These are phyloP conservation scores for Thaumatotibia leucotreta DNA, from an alignment of 1,140 invertebrate genomes.

Conservation along the genomic window DNA sequence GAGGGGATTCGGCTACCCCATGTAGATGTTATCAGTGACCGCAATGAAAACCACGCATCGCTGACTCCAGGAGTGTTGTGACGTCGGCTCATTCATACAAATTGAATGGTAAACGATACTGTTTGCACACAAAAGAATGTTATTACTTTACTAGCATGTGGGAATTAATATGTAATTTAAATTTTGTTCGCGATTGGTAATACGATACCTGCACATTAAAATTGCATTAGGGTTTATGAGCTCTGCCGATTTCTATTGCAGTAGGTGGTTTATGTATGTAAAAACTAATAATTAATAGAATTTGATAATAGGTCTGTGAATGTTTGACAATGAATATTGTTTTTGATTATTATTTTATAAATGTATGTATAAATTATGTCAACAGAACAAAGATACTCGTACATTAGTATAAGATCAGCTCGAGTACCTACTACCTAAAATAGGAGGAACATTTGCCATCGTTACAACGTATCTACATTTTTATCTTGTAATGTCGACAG, in stretches of 20 bases:
- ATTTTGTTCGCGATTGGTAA: conserved; percentile 42
- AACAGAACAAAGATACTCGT: no score
- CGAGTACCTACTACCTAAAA: no score
- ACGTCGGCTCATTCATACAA: conserved; percentile 62
- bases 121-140: conserved; percentile 65
- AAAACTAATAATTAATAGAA: no score
- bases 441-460: no score
- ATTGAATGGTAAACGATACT: conserved; percentile 65
- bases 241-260: not conserved
- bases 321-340: no score
- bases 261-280: no score
- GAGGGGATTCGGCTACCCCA: conserved; percentile 23
- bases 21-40: conserved; percentile 50
- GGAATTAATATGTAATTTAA: conserved; percentile 70
- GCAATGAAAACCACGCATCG: conserved; percentile 54
- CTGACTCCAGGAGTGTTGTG: conserved; percentile 58
- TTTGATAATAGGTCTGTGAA: no score
- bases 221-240: conserved; percentile 21
- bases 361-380: no score
- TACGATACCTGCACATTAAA: conserved; percentile 34
- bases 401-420: no score
- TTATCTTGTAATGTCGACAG: no score
- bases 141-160: conserved; percentile 74
- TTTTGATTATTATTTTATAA: no score
- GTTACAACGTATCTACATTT: no score